phyloP scores from a whole-genome alignment of 53 echinoderm and acorn worm genomes.

The Crossaster papposus region DNA sequence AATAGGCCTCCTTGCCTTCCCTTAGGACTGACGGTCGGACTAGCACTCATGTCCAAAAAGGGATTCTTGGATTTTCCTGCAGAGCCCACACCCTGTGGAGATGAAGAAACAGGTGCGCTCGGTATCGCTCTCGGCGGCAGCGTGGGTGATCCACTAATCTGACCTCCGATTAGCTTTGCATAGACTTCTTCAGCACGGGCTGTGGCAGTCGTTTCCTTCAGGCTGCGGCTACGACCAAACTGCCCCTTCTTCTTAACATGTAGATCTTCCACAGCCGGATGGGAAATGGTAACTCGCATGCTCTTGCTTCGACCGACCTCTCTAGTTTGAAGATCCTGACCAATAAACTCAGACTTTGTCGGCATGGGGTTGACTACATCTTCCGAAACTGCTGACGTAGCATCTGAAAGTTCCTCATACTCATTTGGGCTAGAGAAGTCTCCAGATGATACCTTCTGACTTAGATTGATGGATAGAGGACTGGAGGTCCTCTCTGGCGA shows the following conservation, averaged over 20 bases:
- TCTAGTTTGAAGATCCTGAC: not conserved
- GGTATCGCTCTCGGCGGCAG: not conserved
- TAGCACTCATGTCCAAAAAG: constrained; percentile 20
- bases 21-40: constrained; percentile 12
- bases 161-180: constrained; percentile 77
- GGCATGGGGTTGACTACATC: constrained; percentile 61
- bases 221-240: constrained; percentile 62
- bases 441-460: constrained; percentile 36
- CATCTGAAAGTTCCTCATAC: constrained; percentile 81
- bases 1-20: constrained; percentile 10
- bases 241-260: constrained; percentile 27
- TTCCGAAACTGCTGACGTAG: constrained; percentile 53
- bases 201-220: constrained; percentile 63
- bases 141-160: constrained; percentile 49
- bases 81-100: not conserved
- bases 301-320: constrained; percentile 68
- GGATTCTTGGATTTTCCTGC: constrained; percentile 48
- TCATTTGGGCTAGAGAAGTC: constrained; percentile 59
- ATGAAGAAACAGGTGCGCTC: constrained; percentile 29
- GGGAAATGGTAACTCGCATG: constrained; percentile 47
- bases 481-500: constrained; percentile 52
- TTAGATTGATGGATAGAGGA: constrained; percentile 19
- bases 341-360: constrained; percentile 20
- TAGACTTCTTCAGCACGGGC: constrained; percentile 72
- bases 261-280: constrained; percentile 8